A percentile compares a stretch with the other conserved stretches of the same genome.
These are phyloP conservation scores for Nothocercus julius DNA, from an alignment of 2,113 vertebrate species.

Conservation along the genomic window DNA sequence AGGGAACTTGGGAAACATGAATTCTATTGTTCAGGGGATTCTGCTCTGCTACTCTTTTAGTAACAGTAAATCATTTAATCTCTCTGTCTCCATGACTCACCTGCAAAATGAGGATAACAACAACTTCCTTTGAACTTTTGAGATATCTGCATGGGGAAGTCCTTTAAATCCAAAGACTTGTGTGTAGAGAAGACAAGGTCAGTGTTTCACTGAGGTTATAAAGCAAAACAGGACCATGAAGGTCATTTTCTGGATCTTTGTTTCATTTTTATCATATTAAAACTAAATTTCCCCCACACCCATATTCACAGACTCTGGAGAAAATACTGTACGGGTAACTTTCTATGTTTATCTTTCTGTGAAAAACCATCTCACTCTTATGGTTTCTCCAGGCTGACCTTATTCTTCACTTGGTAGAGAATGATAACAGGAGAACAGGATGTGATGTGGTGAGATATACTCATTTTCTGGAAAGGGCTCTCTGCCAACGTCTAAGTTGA, in stretches of 20 bases:
- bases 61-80: not conserved
- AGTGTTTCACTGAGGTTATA: not conserved
- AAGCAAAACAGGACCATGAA: not conserved
- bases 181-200: not conserved
- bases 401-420: not conserved
- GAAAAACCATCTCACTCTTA: not conserved
- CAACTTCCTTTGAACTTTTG: not conserved
- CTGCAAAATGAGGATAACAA: not conserved
- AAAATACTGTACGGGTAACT: not conserved
- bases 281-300: not conserved
- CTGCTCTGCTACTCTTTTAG: no score
- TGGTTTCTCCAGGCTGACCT: not conserved
- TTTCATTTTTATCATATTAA: not conserved
- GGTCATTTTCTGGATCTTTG: not conserved
- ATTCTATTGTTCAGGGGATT: no score
- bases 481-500: not conserved
- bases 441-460: not conserved
- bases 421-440: not conserved
- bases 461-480: not conserved
- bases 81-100: not conserved
- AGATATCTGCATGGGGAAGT: not conserved
- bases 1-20: not conserved
- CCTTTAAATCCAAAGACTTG: not conserved
- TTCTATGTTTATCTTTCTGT: not conserved
- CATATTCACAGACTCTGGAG: not conserved